Evolutionary conservation across 2,113 vertebrate species (phyloP).

Genomic region (Uropsilus gracilis): DNA sequence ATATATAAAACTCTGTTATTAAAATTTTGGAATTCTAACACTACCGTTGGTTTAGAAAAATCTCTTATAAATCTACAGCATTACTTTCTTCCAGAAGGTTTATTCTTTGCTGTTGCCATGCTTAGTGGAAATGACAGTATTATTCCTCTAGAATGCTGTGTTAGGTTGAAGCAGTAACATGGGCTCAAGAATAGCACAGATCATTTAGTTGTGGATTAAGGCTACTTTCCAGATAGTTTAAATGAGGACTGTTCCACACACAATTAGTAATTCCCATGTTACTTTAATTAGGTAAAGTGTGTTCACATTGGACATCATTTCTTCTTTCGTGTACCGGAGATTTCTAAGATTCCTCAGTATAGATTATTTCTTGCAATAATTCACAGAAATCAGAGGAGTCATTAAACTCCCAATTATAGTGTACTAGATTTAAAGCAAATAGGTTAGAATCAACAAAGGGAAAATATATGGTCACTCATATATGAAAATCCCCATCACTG

Average conservation of each 20-base stretch:
- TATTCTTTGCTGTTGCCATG: constrained; percentile 56
- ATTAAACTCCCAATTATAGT: not conserved
- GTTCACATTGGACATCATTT: constrained; percentile 1
- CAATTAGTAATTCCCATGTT: constrained; percentile 52
- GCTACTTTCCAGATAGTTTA: constrained; percentile 74
- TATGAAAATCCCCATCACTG: not conserved
- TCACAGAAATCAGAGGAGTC: not conserved
- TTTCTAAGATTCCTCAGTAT: not conserved
- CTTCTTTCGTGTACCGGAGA: not conserved
- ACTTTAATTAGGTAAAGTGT: constrained; percentile 65
- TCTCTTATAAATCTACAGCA: constrained; percentile 72
- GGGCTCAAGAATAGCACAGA: constrained; percentile 70
- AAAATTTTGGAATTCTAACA: constrained; percentile 83
- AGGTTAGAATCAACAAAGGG: not conserved
- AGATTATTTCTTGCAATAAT: no score
- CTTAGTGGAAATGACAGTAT: constrained; percentile 67
- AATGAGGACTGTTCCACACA: constrained; percentile 79
- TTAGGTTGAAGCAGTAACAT: constrained; percentile 65
- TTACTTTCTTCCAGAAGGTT: constrained; percentile 55
- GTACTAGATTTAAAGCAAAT: not conserved
- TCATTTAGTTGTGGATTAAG: constrained; percentile 68
- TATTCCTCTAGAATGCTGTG: constrained; percentile 65
- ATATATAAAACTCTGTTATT: constrained; percentile 84
- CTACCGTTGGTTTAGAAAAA: constrained; percentile 81
- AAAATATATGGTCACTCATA: not conserved